phyloP scores from a whole-genome alignment of 2,888 invertebrate genomes.

The Cheilosia vulpina region DNA sequence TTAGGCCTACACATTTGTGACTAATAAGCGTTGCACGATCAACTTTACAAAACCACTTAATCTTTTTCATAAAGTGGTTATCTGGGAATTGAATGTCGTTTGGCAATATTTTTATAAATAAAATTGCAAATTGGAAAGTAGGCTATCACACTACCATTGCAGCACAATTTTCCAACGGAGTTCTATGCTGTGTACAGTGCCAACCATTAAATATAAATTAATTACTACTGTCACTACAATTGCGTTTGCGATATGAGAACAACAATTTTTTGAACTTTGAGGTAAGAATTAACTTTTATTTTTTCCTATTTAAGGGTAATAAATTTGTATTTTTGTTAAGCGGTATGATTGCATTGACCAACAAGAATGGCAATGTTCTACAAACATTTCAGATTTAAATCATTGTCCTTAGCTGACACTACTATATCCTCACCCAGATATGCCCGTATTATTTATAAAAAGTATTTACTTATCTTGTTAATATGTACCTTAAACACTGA shows the following conservation, averaged over 20 bases:
- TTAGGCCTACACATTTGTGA: no score
- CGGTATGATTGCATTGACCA: background rate
- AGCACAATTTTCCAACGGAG: slow-evolving; percentile 18
- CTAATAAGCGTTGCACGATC: no score
- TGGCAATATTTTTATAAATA: no score
- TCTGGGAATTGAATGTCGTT: no score
- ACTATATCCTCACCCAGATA: slow-evolving; percentile 48
- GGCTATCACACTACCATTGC: background rate
- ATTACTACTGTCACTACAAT: slow-evolving; percentile 12
- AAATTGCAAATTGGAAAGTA: background rate
- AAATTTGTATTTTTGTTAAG: slow-evolving; percentile 9
- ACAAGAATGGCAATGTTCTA: background rate
- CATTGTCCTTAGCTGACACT: slow-evolving; percentile 43
- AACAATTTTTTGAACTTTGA: slow-evolving; percentile 48
- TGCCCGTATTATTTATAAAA: slow-evolving; percentile 24
- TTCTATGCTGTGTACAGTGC: slow-evolving; percentile 10
- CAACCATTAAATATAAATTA: background rate
- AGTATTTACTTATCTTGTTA: background rate
- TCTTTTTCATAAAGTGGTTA: no score
- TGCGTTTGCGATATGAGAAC: slow-evolving; percentile 49
- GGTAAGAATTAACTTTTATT: slow-evolving; percentile 60
- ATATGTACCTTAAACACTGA: background rate
- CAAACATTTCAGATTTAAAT: slow-evolving; percentile 4
- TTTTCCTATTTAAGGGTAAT: slow-evolving; percentile 39
- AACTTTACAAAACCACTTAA: no score